A percentile compares a stretch with the other conserved stretches of the same genome.
phyloP scores from a whole-genome alignment of 2,888 invertebrate genomes.

The Rhagophthalmus giganteus region DNA sequence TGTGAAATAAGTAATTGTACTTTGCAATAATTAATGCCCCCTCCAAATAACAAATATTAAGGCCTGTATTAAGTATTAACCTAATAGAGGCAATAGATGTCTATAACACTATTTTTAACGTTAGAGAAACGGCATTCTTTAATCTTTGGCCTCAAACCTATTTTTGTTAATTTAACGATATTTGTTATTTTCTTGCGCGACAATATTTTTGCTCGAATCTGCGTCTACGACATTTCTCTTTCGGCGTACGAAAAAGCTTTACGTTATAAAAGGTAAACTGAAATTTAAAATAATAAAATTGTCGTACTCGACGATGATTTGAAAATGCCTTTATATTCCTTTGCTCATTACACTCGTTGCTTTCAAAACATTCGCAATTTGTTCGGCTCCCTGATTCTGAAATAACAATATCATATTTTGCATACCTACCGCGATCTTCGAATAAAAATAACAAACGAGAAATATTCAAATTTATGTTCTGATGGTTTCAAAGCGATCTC shows the following conservation, averaged over 20 bases:
- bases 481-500: conserved; percentile 30
- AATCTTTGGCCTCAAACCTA: too few relatives aligned
- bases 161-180: too few relatives aligned
- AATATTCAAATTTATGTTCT: conserved; percentile 42
- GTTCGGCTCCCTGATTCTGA: conserved; percentile 37
- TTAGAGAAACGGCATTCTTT: too few relatives aligned
- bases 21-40: too few relatives aligned
- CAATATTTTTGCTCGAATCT: too few relatives aligned
- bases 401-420: conserved; percentile 41
- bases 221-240: too few relatives aligned
- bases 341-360: conserved; percentile 30
- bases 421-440: conserved; percentile 32
- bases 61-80: too few relatives aligned
- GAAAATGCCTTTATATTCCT: conserved; percentile 27
- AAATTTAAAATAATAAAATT: conserved; percentile 26
- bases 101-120: too few relatives aligned
- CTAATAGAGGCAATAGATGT: too few relatives aligned
- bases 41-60: too few relatives aligned
- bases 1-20: too few relatives aligned
- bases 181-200: too few relatives aligned
- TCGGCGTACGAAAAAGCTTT: conserved; percentile 5
- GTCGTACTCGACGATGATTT: conserved; percentile 31
- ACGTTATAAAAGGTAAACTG: conserved; percentile 15
- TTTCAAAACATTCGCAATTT: conserved; percentile 34
- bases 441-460: conserved; percentile 43